Evolutionary conservation across 1,140 invertebrate species (phyloP).

Genomic region (Heliothis virescens): DNA sequence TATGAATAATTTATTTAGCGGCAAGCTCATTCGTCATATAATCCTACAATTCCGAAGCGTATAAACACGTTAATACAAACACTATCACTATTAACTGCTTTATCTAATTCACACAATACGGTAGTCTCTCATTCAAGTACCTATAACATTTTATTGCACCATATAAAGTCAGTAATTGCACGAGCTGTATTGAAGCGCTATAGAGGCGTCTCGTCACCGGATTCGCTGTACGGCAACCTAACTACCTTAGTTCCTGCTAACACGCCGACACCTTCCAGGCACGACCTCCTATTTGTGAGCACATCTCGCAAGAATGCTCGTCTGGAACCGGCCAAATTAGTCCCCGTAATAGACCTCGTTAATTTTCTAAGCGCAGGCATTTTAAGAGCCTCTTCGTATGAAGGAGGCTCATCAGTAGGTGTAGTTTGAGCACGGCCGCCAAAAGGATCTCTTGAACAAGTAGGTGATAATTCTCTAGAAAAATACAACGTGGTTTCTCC

Average conservation of each 20-base stretch:
- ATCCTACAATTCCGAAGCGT: constrained; percentile 66
- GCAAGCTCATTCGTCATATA: constrained; percentile 63
- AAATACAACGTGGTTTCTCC: constrained; percentile 86
- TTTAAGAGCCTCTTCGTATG: constrained; percentile 86
- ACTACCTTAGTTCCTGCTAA: constrained; percentile 77
- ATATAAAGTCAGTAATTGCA: constrained; percentile 69
- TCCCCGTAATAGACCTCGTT: constrained; percentile 85
- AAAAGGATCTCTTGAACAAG: constrained; percentile 88
- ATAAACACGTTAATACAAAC: constrained; percentile 60
- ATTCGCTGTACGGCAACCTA: constrained; percentile 74
- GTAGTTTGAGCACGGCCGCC: constrained; percentile 86
- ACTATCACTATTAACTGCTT: constrained; percentile 57
- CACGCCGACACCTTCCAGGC: constrained; percentile 82
- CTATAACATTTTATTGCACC: constrained; percentile 77
- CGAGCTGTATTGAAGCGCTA: constrained; percentile 66
- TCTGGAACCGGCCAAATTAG: constrained; percentile 76
- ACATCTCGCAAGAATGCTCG: constrained; percentile 83
- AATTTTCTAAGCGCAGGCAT: constrained; percentile 85
- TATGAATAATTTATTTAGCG: constrained; percentile 31
- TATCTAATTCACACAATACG: constrained; percentile 57
- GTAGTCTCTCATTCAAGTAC: constrained; percentile 49
- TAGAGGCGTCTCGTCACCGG: constrained; percentile 80
- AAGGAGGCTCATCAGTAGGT: constrained; percentile 82
- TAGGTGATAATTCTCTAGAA: constrained; percentile 88
- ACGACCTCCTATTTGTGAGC: constrained; percentile 84